A percentile compares a stretch with the other conserved stretches of the same genome.
phyloP scores from a whole-genome alignment of 2,888 invertebrate genomes.

The Tethea ocularis region DNA sequence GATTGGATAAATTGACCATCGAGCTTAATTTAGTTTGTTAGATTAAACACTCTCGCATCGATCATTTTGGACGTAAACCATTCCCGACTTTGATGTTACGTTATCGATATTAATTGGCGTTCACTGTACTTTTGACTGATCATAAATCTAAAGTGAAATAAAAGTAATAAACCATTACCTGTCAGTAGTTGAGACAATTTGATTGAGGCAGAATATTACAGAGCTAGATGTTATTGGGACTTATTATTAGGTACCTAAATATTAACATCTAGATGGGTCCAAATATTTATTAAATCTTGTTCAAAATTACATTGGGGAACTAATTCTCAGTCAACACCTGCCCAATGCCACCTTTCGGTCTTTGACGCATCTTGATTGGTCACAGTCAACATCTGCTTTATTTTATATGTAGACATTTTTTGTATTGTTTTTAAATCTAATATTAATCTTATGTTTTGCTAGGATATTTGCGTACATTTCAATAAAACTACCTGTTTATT shows the following conservation, averaged over 20 bases:
- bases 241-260: not conserved
- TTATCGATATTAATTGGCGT: constrained; percentile 63
- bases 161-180: constrained; percentile 24
- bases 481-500: too few relatives aligned
- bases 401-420: not conserved
- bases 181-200: constrained; percentile 25
- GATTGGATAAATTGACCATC: constrained; percentile 41
- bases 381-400: not conserved
- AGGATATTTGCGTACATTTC: not conserved
- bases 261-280: not conserved
- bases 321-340: not conserved
- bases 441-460: not conserved
- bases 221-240: not conserved
- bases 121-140: constrained; percentile 46
- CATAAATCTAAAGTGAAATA: constrained; percentile 46
- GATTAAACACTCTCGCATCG: constrained; percentile 54
- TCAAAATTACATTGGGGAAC: not conserved
- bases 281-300: not conserved
- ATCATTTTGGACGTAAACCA: constrained; percentile 57
- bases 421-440: not conserved
- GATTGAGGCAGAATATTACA: constrained; percentile 2
- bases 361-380: constrained; percentile 4
- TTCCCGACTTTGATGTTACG: constrained; percentile 59
- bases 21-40: constrained; percentile 44
- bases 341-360: not conserved